phyloP scores from a whole-genome alignment of 2,888 invertebrate genomes.

The Omphaloscelis lunosa region DNA sequence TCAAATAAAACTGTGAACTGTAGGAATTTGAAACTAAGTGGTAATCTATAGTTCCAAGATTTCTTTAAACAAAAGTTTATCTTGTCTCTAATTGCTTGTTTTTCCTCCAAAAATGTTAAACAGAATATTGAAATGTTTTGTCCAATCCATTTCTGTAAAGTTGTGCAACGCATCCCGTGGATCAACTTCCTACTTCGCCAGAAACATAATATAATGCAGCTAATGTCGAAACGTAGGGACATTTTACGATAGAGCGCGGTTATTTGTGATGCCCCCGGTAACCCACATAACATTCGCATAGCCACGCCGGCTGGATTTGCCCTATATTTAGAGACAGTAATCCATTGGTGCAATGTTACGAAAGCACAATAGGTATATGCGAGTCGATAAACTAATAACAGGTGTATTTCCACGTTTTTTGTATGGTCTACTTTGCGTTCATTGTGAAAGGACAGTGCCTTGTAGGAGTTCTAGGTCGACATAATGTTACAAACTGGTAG shows the following conservation, averaged over 20 bases:
- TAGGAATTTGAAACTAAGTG: conserved; percentile 4
- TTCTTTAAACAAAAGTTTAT: conserved; percentile 4
- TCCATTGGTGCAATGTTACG: conserved; percentile 79
- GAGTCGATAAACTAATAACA: conserved; percentile 40
- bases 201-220: conserved; percentile 66
- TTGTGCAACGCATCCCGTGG: conserved; percentile 55
- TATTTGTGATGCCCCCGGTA: conserved; percentile 81
- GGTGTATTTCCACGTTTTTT: conserved; percentile 35
- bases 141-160: conserved; percentile 35
- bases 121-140: conserved; percentile 25
- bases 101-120: conserved; percentile 19
- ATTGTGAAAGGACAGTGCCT: conserved; percentile 40
- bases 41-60: not conserved
- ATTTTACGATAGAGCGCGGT: conserved; percentile 77
- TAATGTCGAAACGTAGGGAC: conserved; percentile 79
- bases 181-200: conserved; percentile 60
- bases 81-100: conserved; percentile 5
- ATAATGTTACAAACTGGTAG: conserved; percentile 15
- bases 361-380: conserved; percentile 70
- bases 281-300: conserved; percentile 85
- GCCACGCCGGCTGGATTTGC: conserved; percentile 78
- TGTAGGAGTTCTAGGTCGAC: conserved; percentile 38
- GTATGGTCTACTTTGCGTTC: not conserved
- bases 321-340: conserved; percentile 85
- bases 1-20: not conserved